phyloP scores from a whole-genome alignment of 2,113 vertebrate genomes.

The Dissostichus mawsoni region DNA sequence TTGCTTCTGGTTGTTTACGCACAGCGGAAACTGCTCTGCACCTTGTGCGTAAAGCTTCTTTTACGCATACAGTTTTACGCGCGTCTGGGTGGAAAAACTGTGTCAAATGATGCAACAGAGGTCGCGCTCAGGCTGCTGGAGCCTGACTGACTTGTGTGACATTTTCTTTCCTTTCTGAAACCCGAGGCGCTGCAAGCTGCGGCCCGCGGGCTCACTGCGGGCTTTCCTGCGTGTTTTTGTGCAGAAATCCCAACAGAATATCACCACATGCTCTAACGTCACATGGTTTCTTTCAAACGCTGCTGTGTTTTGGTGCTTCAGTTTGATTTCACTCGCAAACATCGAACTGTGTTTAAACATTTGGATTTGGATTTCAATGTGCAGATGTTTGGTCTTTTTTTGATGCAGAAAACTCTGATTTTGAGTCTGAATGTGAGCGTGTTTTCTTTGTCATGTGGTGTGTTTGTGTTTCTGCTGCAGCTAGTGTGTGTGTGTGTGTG shows the following conservation, averaged over 20 bases:
- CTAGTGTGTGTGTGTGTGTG: neutral
- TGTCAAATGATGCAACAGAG: constrained; percentile 53
- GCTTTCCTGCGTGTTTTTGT: neutral
- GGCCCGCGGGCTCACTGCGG: constrained; percentile 7
- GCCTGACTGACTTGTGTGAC: constrained; percentile 18
- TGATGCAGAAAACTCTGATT: neutral
- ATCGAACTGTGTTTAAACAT: neutral
- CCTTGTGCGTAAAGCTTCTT: constrained; percentile 30
- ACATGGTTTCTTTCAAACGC: too few relatives aligned
- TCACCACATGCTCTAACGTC: neutral
- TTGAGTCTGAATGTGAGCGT: neutral
- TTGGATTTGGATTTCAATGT: neutral
- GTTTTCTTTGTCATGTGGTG: too few relatives aligned
- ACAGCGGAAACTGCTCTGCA: neutral
- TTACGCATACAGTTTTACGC: constrained; percentile 23
- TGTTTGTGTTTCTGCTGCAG: neutral
- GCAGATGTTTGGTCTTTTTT: neutral
- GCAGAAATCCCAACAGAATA: neutral
- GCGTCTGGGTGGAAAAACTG: constrained; percentile 39
- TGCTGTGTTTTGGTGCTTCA: neutral
- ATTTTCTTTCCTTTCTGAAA: neutral
- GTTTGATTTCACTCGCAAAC: too few relatives aligned
- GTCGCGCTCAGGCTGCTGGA: constrained; percentile 30
- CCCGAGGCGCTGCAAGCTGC: constrained; percentile 30
- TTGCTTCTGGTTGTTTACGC: constrained; percentile 8